Percentiles rank a stretch among this genome's conserved stretches.
Conservation (phyloP, 2,113 vertebrate genomes). For the Tiliqua scincoides region DNA sequence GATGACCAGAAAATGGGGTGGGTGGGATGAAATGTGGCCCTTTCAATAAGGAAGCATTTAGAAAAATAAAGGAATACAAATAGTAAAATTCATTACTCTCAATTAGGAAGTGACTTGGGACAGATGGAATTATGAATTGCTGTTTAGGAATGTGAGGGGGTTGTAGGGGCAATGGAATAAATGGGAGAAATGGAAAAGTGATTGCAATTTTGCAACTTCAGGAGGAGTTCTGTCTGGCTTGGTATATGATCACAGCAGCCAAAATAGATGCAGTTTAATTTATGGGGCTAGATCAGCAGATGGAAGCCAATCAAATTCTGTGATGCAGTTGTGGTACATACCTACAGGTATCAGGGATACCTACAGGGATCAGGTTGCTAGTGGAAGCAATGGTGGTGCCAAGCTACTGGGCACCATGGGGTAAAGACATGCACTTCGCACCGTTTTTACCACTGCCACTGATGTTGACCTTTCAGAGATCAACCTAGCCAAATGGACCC, state of each 20-base stretch:
- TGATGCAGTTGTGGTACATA: no score
- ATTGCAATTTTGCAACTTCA: not conserved
- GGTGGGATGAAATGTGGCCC: not conserved
- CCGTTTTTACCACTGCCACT: no score
- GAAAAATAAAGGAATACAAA: not conserved
- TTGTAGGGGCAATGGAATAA: not conserved
- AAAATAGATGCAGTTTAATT: not conserved
- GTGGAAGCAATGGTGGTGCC: no score
- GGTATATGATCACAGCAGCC: not conserved
- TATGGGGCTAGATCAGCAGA: no score
- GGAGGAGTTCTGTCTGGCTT: not conserved
- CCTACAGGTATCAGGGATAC: no score
- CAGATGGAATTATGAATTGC: not conserved
- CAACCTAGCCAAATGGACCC: no score
- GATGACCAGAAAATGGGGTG: not conserved
- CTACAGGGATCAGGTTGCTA: no score
- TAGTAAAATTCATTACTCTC: not conserved
- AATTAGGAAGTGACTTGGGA: not conserved
- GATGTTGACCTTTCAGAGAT: no score
- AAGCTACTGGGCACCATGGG: no score
- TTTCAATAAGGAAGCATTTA: not conserved
- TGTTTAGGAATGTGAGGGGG: not conserved
- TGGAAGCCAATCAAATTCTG: no score
- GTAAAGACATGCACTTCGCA: no score
- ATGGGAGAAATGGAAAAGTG: not conserved